A percentile compares a stretch with the other conserved stretches of the same genome.
Conservation (phyloP, 2,113 vertebrate genomes). For the Brachyhypopomus occidentalis region DNA sequence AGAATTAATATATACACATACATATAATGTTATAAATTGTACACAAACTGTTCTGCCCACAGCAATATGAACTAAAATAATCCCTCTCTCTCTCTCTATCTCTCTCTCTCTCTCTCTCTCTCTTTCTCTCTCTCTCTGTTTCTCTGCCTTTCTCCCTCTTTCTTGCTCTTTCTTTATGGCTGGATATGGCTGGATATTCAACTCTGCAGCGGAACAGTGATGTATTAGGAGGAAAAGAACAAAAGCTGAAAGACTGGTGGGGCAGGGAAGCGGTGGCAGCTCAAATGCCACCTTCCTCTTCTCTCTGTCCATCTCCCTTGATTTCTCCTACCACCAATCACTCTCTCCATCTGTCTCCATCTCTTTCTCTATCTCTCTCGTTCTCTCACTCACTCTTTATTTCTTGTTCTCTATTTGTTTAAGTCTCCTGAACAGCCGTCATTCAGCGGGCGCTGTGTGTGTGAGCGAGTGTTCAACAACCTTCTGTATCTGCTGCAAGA, state of each 20-base stretch:
- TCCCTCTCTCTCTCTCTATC: not conserved
- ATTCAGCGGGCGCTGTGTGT: not conserved
- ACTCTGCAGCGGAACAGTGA: too few relatives aligned
- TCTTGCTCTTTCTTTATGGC: not conserved
- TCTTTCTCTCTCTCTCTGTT: constrained; percentile 41
- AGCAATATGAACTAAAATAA: too few relatives aligned
- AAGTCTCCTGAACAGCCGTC: constrained; percentile 3
- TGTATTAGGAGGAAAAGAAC: too few relatives aligned
- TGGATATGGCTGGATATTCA: not conserved
- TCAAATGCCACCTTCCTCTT: not conserved
- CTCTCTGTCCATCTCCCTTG: constrained; percentile 19
- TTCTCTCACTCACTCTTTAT: constrained; percentile 6
- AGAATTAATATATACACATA: too few relatives aligned
- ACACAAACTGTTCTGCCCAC: too few relatives aligned
- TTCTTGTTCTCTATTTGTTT: not conserved
- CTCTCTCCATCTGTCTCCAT: constrained; percentile 36
- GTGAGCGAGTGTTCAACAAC: too few relatives aligned
- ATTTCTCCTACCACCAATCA: not conserved
- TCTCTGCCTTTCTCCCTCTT: not conserved
- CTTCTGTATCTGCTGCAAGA: constrained; percentile 1
- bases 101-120: not conserved
- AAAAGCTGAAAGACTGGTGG: too few relatives aligned
- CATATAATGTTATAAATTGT: too few relatives aligned
- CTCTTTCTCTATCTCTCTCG: constrained; percentile 27
- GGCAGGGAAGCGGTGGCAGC: too few relatives aligned